phyloP scores from a whole-genome alignment of 2,113 vertebrate species.

The Lagopus leucura region DNA sequence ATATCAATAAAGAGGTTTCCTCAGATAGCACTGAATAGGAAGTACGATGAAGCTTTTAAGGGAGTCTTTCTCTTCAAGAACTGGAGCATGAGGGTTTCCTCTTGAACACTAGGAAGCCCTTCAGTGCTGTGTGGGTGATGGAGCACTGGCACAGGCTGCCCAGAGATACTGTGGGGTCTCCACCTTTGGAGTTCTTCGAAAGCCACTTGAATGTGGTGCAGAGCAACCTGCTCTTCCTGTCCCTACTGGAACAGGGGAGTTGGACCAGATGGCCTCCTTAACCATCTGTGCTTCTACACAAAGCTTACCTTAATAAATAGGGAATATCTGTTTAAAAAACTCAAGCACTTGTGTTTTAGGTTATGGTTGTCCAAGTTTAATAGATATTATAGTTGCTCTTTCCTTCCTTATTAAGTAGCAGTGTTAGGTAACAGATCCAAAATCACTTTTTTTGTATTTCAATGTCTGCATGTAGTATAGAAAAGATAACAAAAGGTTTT shows the following conservation, averaged over 20 bases:
- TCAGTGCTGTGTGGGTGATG: neutral
- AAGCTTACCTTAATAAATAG: neutral
- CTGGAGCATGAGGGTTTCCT: neutral
- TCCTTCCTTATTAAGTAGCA: neutral
- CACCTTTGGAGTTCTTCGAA: neutral
- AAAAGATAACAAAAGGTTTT: neutral
- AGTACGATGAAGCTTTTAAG: neutral
- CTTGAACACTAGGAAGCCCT: neutral
- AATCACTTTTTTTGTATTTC: neutral
- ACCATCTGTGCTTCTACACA: neutral
- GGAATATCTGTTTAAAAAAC: neutral
- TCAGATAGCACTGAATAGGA: neutral
- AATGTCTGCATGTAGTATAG: neutral
- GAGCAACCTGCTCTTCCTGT: neutral
- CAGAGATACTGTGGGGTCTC: neutral
- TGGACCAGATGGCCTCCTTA: neutral
- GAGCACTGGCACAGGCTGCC: neutral
- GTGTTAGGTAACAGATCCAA: neutral
- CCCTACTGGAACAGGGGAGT: neutral
- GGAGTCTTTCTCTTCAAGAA: neutral
- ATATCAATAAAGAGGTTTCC: neutral
- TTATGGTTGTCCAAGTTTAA: neutral
- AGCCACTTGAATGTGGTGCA: neutral
- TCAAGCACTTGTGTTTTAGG: neutral
- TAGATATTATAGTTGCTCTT: neutral